Evolutionary conservation across 2,888 invertebrate species (phyloP).

Genomic region (Himalopsyche kuldschensis): DNA sequence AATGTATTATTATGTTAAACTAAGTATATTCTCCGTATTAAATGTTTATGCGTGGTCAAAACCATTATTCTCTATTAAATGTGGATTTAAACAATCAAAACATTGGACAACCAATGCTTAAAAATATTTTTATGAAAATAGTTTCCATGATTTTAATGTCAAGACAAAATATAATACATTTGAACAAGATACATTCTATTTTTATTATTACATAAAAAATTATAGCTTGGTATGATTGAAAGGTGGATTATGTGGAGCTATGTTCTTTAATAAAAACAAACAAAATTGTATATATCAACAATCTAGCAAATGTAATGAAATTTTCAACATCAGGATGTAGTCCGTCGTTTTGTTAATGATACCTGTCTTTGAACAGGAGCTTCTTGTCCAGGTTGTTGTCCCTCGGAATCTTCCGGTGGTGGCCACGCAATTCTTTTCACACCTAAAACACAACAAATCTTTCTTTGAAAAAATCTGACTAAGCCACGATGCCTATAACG

Average conservation of each 20-base stretch:
- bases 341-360: slow-evolving; percentile 38
- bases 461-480: background rate
- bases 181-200: too few species aligned
- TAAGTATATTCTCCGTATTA: too few species aligned
- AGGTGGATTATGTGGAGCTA: background rate
- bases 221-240: background rate
- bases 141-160: too few species aligned
- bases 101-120: too few species aligned
- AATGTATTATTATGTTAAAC: too few species aligned
- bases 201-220: too few species aligned
- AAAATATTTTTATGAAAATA: too few species aligned
- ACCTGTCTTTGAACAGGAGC: slow-evolving; percentile 64
- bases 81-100: too few species aligned
- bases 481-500: background rate
- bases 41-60: too few species aligned
- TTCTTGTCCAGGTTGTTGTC: slow-evolving; percentile 59
- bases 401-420: slow-evolving; percentile 71
- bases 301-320: background rate
- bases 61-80: too few species aligned
- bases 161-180: too few species aligned
- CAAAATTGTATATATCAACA: background rate
- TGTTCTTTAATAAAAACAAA: background rate
- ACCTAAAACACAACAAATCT: slow-evolving; percentile 54
- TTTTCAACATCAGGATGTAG: background rate
- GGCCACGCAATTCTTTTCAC: slow-evolving; percentile 88